Evolutionary conservation across 2,113 vertebrate species (phyloP).

Genomic region (Cyanoderma ruficeps): DNA sequence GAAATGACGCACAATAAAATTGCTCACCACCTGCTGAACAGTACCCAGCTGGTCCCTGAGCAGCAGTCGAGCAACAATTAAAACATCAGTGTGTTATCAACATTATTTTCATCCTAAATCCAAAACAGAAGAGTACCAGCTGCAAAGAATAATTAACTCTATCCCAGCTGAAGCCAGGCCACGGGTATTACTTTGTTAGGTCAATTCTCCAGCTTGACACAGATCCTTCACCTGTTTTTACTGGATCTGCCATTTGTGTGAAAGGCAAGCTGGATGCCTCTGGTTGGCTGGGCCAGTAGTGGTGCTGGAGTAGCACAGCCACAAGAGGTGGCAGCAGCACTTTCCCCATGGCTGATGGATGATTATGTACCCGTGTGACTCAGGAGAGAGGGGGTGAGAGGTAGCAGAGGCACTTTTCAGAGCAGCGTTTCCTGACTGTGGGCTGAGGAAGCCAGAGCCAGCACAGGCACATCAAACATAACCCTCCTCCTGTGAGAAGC

Average conservation of each 20-base stretch:
- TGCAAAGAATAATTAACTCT: not conserved
- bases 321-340: not conserved
- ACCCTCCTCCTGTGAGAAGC: not conserved
- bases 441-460: not conserved
- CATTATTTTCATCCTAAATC: not conserved
- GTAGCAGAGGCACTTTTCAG: rapidly evolving
- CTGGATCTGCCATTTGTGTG: not conserved
- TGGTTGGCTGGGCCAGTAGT: not conserved
- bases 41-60: not conserved
- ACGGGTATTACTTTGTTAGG: not conserved
- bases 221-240: not conserved
- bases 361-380: not conserved
- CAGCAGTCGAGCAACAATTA: not conserved
- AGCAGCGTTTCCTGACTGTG: not conserved
- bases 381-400: not conserved
- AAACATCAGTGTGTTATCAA: not conserved
- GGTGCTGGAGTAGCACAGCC: not conserved
- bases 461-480: not conserved
- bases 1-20: not conserved
- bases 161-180: not conserved
- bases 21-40: not conserved
- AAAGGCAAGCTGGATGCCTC: not conserved
- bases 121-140: not conserved
- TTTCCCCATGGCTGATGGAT: not conserved
- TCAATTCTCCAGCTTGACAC: not conserved